Percentiles rank a stretch among this genome's conserved stretches.
These are phyloP conservation scores for Fulmarus glacialis DNA, from an alignment of 2,113 vertebrate genomes.

Conservation along the genomic window DNA sequence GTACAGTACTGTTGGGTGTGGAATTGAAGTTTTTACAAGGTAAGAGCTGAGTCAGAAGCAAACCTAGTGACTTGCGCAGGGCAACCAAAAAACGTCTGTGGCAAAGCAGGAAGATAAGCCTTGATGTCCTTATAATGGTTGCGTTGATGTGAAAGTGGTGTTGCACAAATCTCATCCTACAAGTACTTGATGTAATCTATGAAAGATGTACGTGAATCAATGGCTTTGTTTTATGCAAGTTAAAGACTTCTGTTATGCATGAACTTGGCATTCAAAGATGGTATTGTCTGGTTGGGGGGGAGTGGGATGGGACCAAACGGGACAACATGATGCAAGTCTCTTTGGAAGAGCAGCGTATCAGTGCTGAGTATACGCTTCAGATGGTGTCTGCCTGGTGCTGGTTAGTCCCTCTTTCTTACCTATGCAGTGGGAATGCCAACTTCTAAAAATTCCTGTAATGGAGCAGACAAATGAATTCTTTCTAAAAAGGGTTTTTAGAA, in stretches of 20 bases:
- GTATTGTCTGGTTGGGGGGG: background rate
- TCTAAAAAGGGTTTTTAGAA: background rate
- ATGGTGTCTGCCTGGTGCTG: background rate
- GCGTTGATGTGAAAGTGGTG: background rate
- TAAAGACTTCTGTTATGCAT: background rate
- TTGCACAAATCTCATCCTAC: background rate
- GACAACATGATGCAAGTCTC: too few relatives aligned
- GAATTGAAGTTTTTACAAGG: background rate
- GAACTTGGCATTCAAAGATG: fast-evolving
- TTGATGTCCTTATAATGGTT: background rate
- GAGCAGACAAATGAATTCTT: background rate
- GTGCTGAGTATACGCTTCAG: background rate
- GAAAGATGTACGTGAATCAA: background rate
- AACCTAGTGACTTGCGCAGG: background rate
- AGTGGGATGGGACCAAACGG: background rate
- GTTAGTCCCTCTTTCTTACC: too few relatives aligned
- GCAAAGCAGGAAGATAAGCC: background rate
- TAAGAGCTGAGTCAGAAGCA: background rate
- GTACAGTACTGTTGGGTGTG: background rate
- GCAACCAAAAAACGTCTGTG: background rate
- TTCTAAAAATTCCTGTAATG: too few relatives aligned
- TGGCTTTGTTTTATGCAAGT: background rate
- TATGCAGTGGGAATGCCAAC: too few relatives aligned
- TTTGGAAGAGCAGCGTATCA: background rate
- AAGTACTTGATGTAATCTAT: background rate